phyloP scores from a whole-genome alignment of 1,140 invertebrate genomes.

The Bombyx mandarina region DNA sequence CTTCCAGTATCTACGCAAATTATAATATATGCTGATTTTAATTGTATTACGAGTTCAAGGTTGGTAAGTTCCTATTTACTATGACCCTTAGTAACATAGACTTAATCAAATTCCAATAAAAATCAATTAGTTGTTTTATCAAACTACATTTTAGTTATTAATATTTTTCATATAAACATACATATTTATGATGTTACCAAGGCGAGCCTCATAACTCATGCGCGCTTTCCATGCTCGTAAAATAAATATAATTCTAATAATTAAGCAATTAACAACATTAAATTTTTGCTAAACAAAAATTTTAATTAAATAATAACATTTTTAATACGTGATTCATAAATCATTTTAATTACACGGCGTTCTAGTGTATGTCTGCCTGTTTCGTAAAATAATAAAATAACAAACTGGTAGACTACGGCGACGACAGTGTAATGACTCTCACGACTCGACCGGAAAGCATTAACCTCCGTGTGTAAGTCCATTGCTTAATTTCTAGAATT shows the following conservation, averaged over 20 bases:
- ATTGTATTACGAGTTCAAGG: too few species aligned
- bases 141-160: too few species aligned
- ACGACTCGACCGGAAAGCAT: slow-evolving; percentile 19
- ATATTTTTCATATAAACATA: too few species aligned
- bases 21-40: too few species aligned
- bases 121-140: too few species aligned
- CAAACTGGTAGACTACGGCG: slow-evolving; percentile 8
- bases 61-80: too few species aligned
- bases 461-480: slow-evolving; percentile 8
- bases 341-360: slow-evolving; percentile 20
- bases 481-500: too few species aligned
- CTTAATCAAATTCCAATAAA: too few species aligned
- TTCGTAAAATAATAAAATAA: slow-evolving; percentile 15
- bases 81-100: too few species aligned
- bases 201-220: too few species aligned
- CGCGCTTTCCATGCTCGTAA: neutral
- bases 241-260: slow-evolving; percentile 6
- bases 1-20: too few species aligned
- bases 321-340: slow-evolving; percentile 13
- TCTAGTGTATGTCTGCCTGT: slow-evolving; percentile 12
- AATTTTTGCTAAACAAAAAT: slow-evolving; percentile 6
- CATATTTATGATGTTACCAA: too few species aligned
- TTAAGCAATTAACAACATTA: slow-evolving; percentile 6
- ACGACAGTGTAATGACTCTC: slow-evolving; percentile 12
- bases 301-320: slow-evolving; percentile 5